Evolutionary conservation across 2,888 invertebrate genomes (phyloP), one percentile per base, ranked within the genome.

Genomic region (Priocnemis perturbator): DNA sequence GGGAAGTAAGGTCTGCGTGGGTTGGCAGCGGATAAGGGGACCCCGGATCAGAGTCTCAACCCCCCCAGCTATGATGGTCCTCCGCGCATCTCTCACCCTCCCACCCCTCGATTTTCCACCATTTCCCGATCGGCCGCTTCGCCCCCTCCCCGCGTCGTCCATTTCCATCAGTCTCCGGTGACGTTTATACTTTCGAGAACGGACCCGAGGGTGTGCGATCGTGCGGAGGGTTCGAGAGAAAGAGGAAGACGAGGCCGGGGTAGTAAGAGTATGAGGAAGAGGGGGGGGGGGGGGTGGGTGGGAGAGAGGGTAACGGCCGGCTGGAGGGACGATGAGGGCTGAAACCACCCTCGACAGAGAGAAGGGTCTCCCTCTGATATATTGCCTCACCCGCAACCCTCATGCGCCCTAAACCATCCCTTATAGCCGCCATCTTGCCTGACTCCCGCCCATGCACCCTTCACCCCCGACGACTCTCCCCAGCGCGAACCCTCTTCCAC

Each of bases 381-480:
- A 88, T 89, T 88, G 83, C 87, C 84, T 85, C 85, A 80, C 83
- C 77, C 81, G 82, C 83, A 85, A 84, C 85, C 86, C 85, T 86
- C 84, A 81, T 81, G 83, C 86, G 79, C 86, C 86, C 86, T 86
- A 85, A 87, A 85, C 84, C 88, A 87, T 88, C 87, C 86, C 88
- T 87, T 88, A 86, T 82, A 83, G 87, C 85, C 84, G 89, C 89
- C 89, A 89, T 89, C 86, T 89, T 88, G 88, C 86, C 84, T 87
- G 86, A 87, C 85, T 87, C 81, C 84, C 84, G 78, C 74, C 79
- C 76, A 64, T 66, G 71, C 74, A 73, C 73, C 71, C 65, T 55
- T 70, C 69, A 56, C 26, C 61, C 64, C 71, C 52, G 37, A 37
- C 14, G 37, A 3, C 7, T 37, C 37, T 9, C 37, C 37, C 37